Evolutionary conservation across 2,113 vertebrate species (phyloP).

Genomic region (Cochlearius cochlearius): DNA sequence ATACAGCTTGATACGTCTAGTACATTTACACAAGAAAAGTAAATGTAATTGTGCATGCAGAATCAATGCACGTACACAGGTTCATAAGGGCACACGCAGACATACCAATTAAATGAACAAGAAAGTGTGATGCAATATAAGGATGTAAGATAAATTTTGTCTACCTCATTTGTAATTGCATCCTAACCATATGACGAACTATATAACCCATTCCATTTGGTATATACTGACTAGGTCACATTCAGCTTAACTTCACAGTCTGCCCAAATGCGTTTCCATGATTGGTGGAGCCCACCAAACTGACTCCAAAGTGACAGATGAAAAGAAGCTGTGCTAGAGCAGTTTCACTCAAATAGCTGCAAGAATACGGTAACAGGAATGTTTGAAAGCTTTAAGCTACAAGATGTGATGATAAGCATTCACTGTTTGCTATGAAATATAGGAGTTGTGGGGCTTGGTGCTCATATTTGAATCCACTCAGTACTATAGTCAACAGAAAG

Average conservation of each 20-base stretch:
- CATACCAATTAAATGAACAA: neutral
- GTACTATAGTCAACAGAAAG: neutral
- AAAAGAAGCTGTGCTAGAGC: neutral
- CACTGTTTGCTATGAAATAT: neutral
- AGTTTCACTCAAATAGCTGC: neutral
- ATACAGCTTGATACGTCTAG: neutral
- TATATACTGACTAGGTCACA: neutral
- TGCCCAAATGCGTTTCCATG: neutral
- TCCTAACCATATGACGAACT: neutral
- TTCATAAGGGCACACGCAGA: neutral
- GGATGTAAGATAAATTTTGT: neutral
- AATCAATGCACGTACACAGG: neutral
- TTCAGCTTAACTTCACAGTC: neutral
- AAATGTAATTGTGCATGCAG: neutral
- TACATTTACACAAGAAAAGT: neutral
- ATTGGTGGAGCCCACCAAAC: neutral
- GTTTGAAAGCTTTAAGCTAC: neutral
- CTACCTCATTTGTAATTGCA: neutral
- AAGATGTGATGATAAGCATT: neutral
- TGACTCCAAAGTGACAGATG: neutral
- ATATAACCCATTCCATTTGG: fast-evolving
- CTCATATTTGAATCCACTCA: neutral
- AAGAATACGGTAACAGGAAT: neutral
- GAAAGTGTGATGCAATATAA: neutral
- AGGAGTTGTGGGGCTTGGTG: neutral